Percentiles rank a stretch among this genome's conserved stretches.
Conservation (phyloP, 2,113 vertebrate species). For the Burhinus bistriatus region DNA sequence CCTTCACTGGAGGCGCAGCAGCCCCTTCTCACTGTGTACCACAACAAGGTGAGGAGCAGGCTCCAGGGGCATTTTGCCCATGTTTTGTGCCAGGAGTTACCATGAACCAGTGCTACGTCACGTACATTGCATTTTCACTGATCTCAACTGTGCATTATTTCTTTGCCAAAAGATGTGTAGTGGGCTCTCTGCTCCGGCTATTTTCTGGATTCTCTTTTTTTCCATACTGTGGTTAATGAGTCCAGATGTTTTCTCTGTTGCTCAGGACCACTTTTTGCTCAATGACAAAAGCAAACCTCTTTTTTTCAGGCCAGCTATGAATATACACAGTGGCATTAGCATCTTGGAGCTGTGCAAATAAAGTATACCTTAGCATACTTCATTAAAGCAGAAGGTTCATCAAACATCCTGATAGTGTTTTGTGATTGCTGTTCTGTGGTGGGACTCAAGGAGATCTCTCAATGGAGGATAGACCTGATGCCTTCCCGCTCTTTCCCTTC, state of each 20-base stretch:
- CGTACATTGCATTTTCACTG: background rate
- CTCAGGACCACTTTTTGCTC: background rate
- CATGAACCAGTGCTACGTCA: background rate
- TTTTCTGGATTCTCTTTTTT: background rate
- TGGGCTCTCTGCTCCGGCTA: background rate
- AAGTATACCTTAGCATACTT: background rate
- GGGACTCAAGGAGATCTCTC: background rate
- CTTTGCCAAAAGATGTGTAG: background rate
- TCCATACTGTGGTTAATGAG: background rate
- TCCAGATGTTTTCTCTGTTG: background rate
- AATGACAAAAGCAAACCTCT: background rate
- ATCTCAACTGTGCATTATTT: background rate
- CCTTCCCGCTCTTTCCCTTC: background rate
- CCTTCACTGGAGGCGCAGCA: accelerated
- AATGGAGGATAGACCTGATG: background rate
- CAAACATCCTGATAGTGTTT: background rate
- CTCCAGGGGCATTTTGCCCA: accelerated
- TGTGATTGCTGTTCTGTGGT: background rate
- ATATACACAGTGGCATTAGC: background rate
- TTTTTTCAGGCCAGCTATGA: background rate
- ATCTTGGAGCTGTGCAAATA: background rate
- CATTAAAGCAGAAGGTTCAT: background rate
- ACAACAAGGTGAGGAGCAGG: background rate
- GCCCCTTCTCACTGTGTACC: background rate
- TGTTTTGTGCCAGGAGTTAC: background rate